Percentiles rank a stretch among this genome's conserved stretches.
Conservation (phyloP, 2,797 vertebrate species). For the Melanotaenia parkinsoni region DNA sequence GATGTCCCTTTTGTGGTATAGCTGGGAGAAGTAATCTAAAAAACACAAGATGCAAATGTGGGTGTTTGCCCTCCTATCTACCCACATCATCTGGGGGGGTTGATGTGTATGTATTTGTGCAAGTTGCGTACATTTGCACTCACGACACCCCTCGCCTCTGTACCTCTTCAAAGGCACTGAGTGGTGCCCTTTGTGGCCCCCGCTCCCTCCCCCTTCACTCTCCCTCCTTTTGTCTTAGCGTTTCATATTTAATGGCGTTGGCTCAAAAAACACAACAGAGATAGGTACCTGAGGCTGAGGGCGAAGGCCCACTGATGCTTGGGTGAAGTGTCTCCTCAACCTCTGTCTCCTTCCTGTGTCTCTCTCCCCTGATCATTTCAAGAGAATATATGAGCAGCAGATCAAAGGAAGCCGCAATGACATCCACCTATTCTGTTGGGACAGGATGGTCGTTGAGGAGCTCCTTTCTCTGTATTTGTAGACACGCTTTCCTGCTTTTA, state of each 20-base stretch:
- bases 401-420: conserved; percentile 84
- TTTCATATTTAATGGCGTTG: conserved; percentile 86
- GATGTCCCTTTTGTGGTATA: conserved; percentile 68
- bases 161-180: conserved; percentile 83
- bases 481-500: conserved; percentile 58
- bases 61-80: conserved; percentile 62
- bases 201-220: conserved; percentile 74
- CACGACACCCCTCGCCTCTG: conserved; percentile 75
- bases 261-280: conserved; percentile 77
- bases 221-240: conserved; percentile 84
- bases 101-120: conserved; percentile 37
- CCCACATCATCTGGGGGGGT: conserved; percentile 62
- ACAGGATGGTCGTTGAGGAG: conserved; percentile 53
- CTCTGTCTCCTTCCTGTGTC: conserved; percentile 36
- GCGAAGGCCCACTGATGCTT: conserved; percentile 76
- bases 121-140: conserved; percentile 64
- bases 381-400: conserved; percentile 79
- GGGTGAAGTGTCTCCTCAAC: conserved; percentile 79
- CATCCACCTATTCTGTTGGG: conserved; percentile 77
- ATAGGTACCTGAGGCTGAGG: conserved; percentile 80
- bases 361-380: conserved; percentile 77
- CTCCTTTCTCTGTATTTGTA: conserved; percentile 25
- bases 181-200: conserved; percentile 76
- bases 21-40: conserved; percentile 59
- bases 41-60: conserved; percentile 74